Conservation (phyloP, 2,888 invertebrate genomes). For the Agrotis segetum region DNA sequence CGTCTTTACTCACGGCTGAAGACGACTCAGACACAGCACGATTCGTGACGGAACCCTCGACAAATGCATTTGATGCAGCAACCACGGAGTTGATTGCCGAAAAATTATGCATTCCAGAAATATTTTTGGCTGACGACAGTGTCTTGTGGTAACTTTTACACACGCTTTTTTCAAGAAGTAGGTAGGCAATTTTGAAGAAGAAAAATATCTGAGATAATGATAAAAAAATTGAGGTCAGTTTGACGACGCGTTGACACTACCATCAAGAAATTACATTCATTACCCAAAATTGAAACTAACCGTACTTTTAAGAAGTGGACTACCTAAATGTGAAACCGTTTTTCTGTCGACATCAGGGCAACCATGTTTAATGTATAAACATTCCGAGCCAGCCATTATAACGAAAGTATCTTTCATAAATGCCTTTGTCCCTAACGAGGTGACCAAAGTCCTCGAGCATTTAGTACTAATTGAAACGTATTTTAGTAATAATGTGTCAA, state of each 20-base stretch:
- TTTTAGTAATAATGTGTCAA: constrained; percentile 56
- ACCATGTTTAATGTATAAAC: constrained; percentile 15
- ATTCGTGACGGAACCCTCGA: constrained; percentile 50
- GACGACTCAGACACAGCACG: constrained; percentile 52
- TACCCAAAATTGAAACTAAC: constrained; percentile 33
- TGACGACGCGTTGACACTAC: constrained; percentile 11
- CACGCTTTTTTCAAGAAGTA: constrained; percentile 13
- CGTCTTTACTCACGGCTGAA: constrained; percentile 63
- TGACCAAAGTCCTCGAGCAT: constrained; percentile 45
- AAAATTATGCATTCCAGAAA: constrained; percentile 58
- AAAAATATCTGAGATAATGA: constrained; percentile 21
- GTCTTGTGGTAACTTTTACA: constrained; percentile 32
- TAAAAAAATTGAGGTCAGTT: constrained; percentile 13
- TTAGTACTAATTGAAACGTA: constrained; percentile 65
- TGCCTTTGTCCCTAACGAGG: constrained; percentile 51
- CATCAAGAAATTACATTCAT: constrained; percentile 13
- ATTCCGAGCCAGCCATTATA: constrained; percentile 21
- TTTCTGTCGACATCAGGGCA: background rate
- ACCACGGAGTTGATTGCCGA: constrained; percentile 48
- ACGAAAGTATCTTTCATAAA: constrained; percentile 45
- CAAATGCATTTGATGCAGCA: constrained; percentile 64
- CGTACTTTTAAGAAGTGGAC: constrained; percentile 16
- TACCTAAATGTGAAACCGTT: constrained; percentile 4
- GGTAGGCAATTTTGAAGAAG: constrained; percentile 8
- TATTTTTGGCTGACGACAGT: constrained; percentile 40